These are phyloP conservation scores for Rhea pennata DNA, from an alignment of 2,113 vertebrate genomes.

Conservation along the genomic window DNA sequence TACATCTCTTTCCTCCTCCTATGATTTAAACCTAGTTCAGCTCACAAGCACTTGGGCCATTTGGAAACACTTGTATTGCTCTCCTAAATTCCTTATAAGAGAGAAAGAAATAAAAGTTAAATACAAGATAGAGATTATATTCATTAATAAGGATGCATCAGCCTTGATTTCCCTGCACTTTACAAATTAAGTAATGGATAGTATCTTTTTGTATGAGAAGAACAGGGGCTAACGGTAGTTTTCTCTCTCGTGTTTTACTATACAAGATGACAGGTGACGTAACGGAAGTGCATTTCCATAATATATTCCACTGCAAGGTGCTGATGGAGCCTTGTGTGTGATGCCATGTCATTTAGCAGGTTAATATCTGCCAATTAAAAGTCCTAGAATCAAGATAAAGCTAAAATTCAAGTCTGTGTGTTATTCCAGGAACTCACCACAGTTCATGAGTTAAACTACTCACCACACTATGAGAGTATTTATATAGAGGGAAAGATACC, in stretches of 20 bases:
- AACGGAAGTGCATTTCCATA: constrained; percentile 47
- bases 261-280: not conserved
- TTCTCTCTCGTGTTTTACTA: constrained; percentile 51
- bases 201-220: not conserved
- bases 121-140: not conserved
- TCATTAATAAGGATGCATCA: constrained; percentile 1
- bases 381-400: not conserved
- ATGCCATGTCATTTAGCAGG: constrained; percentile 33
- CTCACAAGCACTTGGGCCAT: not conserved
- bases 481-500: not conserved
- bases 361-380: constrained; percentile 21
- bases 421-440: not conserved
- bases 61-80: not conserved
- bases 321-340: constrained; percentile 24
- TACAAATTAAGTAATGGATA: not conserved
- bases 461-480: not conserved
- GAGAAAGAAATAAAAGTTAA: not conserved
- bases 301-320: constrained; percentile 27
- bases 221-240: constrained; percentile 22
- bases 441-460: not conserved
- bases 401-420: not conserved
- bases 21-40: not conserved
- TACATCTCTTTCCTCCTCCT: not conserved
- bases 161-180: not conserved
- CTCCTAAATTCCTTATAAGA: not conserved